Evolutionary conservation across 2,113 vertebrate genomes (phyloP).

Genomic region (Stegostoma tigrinum): DNA sequence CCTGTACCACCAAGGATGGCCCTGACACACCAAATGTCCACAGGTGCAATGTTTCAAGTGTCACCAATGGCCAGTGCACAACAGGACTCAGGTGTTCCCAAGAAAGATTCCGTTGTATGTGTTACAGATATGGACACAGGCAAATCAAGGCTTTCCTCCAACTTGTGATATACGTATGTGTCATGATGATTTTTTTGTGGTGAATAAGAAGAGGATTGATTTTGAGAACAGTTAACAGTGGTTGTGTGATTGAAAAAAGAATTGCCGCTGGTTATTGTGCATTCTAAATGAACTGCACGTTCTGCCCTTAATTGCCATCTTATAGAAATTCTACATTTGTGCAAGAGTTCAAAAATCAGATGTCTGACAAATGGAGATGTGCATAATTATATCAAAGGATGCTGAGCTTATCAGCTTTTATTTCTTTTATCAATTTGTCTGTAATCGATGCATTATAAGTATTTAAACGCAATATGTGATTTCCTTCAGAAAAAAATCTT

Average conservation of each 20-base stretch:
- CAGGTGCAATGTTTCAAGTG: conserved; percentile 53
- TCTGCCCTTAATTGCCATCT: not conserved
- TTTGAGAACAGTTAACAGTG: not conserved
- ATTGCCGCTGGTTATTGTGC: not conserved
- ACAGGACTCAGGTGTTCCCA: conserved; percentile 60
- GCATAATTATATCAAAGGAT: not conserved
- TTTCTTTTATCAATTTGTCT: conserved; percentile 14
- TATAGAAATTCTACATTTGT: not conserved
- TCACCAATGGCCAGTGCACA: conserved; percentile 46
- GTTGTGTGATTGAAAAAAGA: not conserved
- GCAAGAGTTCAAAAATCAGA: conserved; percentile 10
- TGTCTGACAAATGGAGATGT: not conserved
- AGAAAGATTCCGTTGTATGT: conserved; percentile 69
- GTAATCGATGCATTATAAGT: not conserved
- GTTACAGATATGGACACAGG: conserved; percentile 73
- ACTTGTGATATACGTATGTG: conserved; percentile 74
- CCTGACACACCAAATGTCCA: conserved; percentile 65
- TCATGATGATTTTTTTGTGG: conserved; percentile 38
- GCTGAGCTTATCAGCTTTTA: not conserved
- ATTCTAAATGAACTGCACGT: not conserved
- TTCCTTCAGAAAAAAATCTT: conserved; percentile 1
- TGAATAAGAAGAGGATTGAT: not conserved
- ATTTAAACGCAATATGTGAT: not conserved
- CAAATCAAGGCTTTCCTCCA: conserved; percentile 85
- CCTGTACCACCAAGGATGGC: conserved; percentile 55